Evolutionary conservation across 2,888 invertebrate genomes (phyloP), one percentile per base, ranked within the genome.

Genomic region (Drosophila antonietae): DNA sequence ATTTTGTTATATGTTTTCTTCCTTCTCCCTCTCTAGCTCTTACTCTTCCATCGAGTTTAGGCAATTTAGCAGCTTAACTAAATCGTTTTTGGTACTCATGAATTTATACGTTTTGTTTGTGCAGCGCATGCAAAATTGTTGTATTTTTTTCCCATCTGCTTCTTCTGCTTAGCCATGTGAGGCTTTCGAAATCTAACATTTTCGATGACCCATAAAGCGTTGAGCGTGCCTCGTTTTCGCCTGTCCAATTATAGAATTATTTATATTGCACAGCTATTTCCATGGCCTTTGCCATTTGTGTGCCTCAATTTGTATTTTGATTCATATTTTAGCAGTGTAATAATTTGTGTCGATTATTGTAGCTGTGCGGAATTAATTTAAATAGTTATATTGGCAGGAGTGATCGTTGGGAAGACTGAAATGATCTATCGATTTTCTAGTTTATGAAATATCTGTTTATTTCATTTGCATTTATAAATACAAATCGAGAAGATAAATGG

Each of bases 81-180:
- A 83, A 89, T 85, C 85, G 88, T 62, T 81, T 80, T 70, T 61
- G 81, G 69, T 76, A 62, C 83, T 88, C 86, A 88, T 84, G 88
- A 87, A 89, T 87, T 88, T 87, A 87, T 87, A 78, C 79, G 87
- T 83, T 87, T 87, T 78, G 87, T 87, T 87, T 87, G 87, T 87
- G 87, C 87, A 87, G 73, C 68, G 87, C 89, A 87, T 87, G 87
- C 89, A 87, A 81, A 84, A 84, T 76, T 60, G 46, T 51, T 23
- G 37, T 39, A 53, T 55, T 41, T 20, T 12, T 4, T 12, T 4
- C 8, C 14, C 37, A 14, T 4, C 35, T 14, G 3, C 35, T 23
- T 23, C 53, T 20, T 9, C 37, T 23, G 20, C 53, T 37, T 65
- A 15, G 20, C 60, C 41, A 68, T 49, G 62, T 49, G 61, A 67